Base-by-base conservation (phyloP, 2,113 vertebrate genomes). In the Sula dactylatra region DNA sequence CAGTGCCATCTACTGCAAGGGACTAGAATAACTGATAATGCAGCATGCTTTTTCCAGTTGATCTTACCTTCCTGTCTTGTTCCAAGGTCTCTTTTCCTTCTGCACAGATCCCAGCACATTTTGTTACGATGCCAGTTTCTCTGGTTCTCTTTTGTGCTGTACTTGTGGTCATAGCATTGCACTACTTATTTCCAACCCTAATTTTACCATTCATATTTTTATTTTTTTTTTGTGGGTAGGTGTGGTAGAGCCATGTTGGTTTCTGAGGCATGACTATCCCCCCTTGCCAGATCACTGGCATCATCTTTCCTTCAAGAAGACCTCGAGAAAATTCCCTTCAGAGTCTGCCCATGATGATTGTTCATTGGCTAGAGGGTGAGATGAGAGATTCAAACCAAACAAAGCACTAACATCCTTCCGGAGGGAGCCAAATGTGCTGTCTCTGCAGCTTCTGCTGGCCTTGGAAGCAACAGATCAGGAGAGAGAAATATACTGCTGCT, bases 401-500 rank as follows among this genome's bases (percentile, higher is more conserved):
- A 82, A 78, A 88, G 84, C 82, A 40, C 42, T 36, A 64, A 93
- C 70, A 90, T 93, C 81, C 81, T 94, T 85, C 84, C 1, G 18
- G 42, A 80, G 38, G 56, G 62, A 93, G 62, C n/a, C 58, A 83
- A 78, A 90, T 70, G 52, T 95, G 82, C 87, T 95, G 73, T 70
- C 89, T 95, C 91, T 94, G 94, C 91, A 97, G 73, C 86, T 89
- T 91, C 73, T 94, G 49, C 77, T 95, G 88, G 34, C 45, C 14
- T 62, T 77, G 78, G 61, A 50, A 73, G 54, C 36, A 93, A 83
- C 32, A 62, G 29, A 54, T 20, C 54, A 44, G 49, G 44, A 69
- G 34, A 72, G n/a, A 79, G 29, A 54, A 93, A 86, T 38, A 59
- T 9, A 76, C n/a, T 9, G 2, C 64, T 66, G 38, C 50, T 77